These are phyloP conservation scores for Propithecus deckenii DNA, from an alignment of 2,797 vertebrate genomes.

Conservation along the genomic window DNA sequence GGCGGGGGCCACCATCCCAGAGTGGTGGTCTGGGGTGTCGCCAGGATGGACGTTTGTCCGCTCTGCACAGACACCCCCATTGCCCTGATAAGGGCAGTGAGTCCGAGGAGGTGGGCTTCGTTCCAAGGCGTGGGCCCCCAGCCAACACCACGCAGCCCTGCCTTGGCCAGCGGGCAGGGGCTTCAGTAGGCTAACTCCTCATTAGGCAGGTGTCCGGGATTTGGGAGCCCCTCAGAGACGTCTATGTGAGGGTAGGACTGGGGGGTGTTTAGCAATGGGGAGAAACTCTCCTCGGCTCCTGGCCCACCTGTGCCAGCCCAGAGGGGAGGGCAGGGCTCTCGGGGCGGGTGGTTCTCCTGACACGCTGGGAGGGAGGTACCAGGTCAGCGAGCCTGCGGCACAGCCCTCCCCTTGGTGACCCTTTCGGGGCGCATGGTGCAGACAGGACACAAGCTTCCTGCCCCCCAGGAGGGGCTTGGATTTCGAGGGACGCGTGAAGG, in stretches of 20 bases:
- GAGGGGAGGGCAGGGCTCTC: background rate
- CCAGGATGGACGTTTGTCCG: conserved; percentile 87
- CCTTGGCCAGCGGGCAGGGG: background rate
- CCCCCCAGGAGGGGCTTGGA: too few species aligned
- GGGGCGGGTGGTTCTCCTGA: background rate
- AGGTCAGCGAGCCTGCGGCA: background rate
- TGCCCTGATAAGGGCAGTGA: conserved; percentile 53
- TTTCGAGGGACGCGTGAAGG: too few species aligned
- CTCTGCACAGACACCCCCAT: conserved; percentile 81
- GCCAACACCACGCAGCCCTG: background rate
- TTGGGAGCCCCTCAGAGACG: fast-evolving
- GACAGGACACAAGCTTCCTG: background rate
- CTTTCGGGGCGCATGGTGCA: background rate
- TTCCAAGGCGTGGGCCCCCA: background rate
- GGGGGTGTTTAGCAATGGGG: fast-evolving
- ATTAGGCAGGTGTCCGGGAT: background rate
- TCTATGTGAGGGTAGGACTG: fast-evolving
- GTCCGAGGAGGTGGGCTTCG: background rate
- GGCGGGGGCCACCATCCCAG: background rate
- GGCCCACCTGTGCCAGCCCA: fast-evolving
- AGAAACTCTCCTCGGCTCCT: fast-evolving
- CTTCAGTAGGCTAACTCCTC: background rate
- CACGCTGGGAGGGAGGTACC: background rate
- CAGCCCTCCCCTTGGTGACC: too few species aligned
- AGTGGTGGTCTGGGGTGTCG: conserved; percentile 82